Base-by-base conservation (phyloP, 2,113 vertebrate species). In the Gulo gulo region DNA sequence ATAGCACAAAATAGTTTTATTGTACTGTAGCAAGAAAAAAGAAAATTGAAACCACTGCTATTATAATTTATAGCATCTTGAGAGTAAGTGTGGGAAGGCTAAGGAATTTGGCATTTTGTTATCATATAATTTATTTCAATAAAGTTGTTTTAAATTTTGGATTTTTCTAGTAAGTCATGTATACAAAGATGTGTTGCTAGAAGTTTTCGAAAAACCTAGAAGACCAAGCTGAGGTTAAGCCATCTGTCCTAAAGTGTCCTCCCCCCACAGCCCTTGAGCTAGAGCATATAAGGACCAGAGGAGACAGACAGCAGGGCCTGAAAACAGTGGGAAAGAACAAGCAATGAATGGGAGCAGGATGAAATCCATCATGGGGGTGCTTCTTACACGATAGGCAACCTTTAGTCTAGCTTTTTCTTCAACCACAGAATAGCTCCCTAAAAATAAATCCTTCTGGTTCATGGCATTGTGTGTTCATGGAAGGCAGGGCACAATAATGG, bases 1-100 rank as follows among this genome's bases (percentile, higher is more conserved):
- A 2, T 59, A 88, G 89, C 93, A 88, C 47, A 94, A 96, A 94
- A 85, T 78, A 74, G 73, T 87, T 91, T 88, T 90, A 91, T 92
- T 91, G 81, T 86, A 57, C 55, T 61, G 31, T 74, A 55, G 11
- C 29, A 78, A 65, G 55, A 92, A 81, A 91, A 88, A 82, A 83
- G 20, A 71, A 15, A 88, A 76, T 84, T 79, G 29, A 91, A 84
- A 61, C 26, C 16, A n/a, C 47, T 42, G 18, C 39, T 91, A 9
- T 88, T 36, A 61, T n/a, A 90, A 92, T 94, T 91, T 74, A 74
- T 36, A 86, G 59, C 57, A 95, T 80, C 73, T 89, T 76, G 39
- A 97, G 73, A n/a, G 15, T 94, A 50, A 93, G 42, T 4, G 0
- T 88, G 29, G 50, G 78, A 92, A 69, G 76, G 21, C 76, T 90